Percentiles rank a stretch among this genome's conserved stretches.
These are phyloP conservation scores for Tapirus indicus DNA, from an alignment of 2,797 vertebrate species.

Conservation along the genomic window DNA sequence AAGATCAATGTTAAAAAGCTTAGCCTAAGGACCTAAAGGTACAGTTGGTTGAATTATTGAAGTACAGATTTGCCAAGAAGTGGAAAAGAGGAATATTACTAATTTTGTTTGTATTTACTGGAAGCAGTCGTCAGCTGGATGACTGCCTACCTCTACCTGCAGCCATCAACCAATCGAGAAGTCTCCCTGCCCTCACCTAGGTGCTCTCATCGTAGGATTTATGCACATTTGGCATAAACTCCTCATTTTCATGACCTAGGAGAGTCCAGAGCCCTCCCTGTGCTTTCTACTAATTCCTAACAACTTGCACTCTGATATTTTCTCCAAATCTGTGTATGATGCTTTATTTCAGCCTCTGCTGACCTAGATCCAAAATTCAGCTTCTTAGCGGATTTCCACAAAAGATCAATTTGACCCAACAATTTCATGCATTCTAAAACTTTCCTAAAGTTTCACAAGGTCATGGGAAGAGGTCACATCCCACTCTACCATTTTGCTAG, in stretches of 20 bases:
- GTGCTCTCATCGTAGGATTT: not conserved
- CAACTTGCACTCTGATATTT: not conserved
- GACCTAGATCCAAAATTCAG: slow-evolving; percentile 51
- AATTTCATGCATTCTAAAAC: slow-evolving; percentile 58
- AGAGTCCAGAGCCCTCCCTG: not conserved
- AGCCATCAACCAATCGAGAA: not conserved
- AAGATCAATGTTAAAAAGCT: not conserved
- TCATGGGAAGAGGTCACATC: slow-evolving; percentile 55
- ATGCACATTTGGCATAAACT: not conserved
- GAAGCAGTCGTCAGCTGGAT: not conserved
- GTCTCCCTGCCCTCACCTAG: not conserved
- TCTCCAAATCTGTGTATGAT: not conserved
- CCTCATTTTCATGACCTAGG: not conserved
- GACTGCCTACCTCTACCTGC: not conserved
- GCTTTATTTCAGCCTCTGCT: not conserved
- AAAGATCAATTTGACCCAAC: slow-evolving; percentile 57
- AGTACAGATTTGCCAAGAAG: not conserved
- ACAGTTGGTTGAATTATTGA: not conserved
- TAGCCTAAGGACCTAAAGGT: not conserved
- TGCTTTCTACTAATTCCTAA: not conserved
- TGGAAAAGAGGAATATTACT: not conserved
- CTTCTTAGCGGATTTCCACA: slow-evolving; percentile 46
- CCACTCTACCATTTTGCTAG: not conserved
- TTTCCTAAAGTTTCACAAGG: slow-evolving; percentile 52
- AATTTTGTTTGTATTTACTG: not conserved